Evolutionary conservation across 53 echinoderm and acorn worm species (phyloP), one percentile per base, ranked within the genome.

Genomic region (Pentamera pediparva): DNA sequence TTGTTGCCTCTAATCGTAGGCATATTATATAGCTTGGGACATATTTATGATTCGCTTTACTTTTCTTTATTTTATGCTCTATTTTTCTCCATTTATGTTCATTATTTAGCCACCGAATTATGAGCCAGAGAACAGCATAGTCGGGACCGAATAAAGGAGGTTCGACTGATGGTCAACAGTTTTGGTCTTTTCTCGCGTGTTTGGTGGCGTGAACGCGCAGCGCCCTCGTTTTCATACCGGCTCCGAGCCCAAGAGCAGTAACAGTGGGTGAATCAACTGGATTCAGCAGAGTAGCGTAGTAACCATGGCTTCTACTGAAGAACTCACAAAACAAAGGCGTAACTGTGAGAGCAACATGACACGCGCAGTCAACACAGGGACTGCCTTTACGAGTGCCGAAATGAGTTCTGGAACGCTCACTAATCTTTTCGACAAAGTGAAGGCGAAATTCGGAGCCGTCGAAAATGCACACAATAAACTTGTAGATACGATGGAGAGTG

Each of bases 221-320:
- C 51, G 51, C 51, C 51, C 51, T 51, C 51, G 51, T 51, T 51
- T 51, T 51, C 3, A 51, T 51, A 51, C 51, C 51, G 51, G 51
- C 51, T 51, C 12, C 51, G 51, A 51, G 51, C 51, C 51, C 51
- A 51, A 51, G 51, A 51, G 51, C 51, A 24, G 51, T 51, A 51
- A 51, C 51, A 51, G 15, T 41, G 43, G n/a, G n/a, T n/a, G n/a
- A n/a, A n/a, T n/a, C n/a, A n/a, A n/a, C n/a, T n/a, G n/a, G n/a
- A n/a, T n/a, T n/a, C n/a, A n/a, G n/a, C n/a, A n/a, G n/a, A n/a
- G n/a, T n/a, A n/a, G n/a, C n/a, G n/a, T n/a, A n/a, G n/a, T n/a
- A n/a, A 49, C 50, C 5, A 49, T 49, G 50, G 53, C 53, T 15
- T 4, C 53, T 53, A n/a, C n/a, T n/a, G 27, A 53, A 53, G 53